phyloP scores from a whole-genome alignment of 2,113 vertebrate species.

The Octodon degus region DNA sequence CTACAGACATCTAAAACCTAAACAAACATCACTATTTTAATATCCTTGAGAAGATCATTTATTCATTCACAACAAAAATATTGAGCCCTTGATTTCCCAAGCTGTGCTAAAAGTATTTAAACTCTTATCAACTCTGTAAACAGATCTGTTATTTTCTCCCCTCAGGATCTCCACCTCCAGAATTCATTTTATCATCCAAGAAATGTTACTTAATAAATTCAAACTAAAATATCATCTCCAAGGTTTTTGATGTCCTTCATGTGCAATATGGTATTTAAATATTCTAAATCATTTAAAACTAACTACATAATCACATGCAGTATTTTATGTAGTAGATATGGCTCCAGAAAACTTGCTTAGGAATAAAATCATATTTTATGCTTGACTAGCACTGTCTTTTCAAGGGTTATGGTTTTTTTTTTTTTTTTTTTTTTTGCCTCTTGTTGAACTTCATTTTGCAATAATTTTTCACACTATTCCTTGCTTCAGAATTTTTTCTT shows the following conservation, averaged over 20 bases:
- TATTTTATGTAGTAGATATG: not conserved
- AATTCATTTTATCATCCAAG: conserved; percentile 17
- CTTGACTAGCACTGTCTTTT: conserved; percentile 11
- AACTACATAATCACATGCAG: not conserved
- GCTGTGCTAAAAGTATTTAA: not conserved
- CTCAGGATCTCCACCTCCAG: not conserved
- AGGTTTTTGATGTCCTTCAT: not conserved
- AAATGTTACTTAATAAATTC: conserved; percentile 14
- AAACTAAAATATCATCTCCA: not conserved
- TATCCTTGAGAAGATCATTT: not conserved
- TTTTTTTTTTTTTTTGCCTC: conserved; percentile 45
- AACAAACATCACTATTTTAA: not conserved
- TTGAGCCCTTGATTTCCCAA: not conserved
- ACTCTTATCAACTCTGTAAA: not conserved
- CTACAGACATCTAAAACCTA: not conserved
- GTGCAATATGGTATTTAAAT: not conserved
- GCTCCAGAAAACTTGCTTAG: not conserved
- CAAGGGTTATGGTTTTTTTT: not conserved
- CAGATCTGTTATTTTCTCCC: not conserved
- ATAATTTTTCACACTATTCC: conserved; percentile 11
- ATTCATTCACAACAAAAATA: not conserved
- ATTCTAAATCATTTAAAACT: not conserved
- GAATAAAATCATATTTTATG: conserved; percentile 28
- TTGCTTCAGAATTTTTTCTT: conserved; percentile 33
- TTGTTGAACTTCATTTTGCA: not conserved